phyloP scores from a whole-genome alignment of 2,888 invertebrate genomes.

The Schizaphis graminum region DNA sequence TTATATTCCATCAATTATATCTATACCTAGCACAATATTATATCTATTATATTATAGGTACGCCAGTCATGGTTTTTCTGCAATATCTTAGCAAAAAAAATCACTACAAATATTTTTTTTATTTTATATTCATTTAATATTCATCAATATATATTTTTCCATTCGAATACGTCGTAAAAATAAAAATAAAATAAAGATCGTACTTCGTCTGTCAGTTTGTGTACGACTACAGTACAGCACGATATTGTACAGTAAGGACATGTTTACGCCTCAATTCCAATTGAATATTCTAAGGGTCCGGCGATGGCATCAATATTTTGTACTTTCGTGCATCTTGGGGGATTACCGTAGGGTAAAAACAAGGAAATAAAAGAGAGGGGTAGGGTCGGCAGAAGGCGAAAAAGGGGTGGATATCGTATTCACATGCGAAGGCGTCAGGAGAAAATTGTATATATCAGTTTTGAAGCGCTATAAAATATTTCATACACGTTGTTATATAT shows the following conservation, averaged over 20 bases:
- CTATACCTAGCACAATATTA: neutral
- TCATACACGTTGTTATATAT: conserved; percentile 63
- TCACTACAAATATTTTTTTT: neutral
- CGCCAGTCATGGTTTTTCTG: neutral
- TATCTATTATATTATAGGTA: neutral
- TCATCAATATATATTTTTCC: conserved; percentile 29
- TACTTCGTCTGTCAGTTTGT: conserved; percentile 26
- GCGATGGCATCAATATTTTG: conserved; percentile 59
- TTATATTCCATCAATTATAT: neutral
- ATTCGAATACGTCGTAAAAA: conserved; percentile 25
- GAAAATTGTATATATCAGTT: conserved; percentile 64
- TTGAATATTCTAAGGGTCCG: conserved; percentile 63
- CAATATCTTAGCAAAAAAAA: neutral
- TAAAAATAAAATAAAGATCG: conserved; percentile 30
- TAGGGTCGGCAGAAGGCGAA: neutral
- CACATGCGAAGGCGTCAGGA: conserved; percentile 63
- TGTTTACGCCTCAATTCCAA: conserved; percentile 57
- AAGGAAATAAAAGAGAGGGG: neutral
- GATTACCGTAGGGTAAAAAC: conserved; percentile 60
- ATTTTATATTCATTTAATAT: conserved; percentile 11
- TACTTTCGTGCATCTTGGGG: conserved; percentile 46
- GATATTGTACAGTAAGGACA: conserved; percentile 38
- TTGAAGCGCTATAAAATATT: conserved; percentile 63
- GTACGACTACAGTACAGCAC: neutral
- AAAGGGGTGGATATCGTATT: conserved; percentile 49